These are phyloP conservation scores for Carposina sasakii DNA, from an alignment of 1,140 invertebrate genomes.

Conservation along the genomic window DNA sequence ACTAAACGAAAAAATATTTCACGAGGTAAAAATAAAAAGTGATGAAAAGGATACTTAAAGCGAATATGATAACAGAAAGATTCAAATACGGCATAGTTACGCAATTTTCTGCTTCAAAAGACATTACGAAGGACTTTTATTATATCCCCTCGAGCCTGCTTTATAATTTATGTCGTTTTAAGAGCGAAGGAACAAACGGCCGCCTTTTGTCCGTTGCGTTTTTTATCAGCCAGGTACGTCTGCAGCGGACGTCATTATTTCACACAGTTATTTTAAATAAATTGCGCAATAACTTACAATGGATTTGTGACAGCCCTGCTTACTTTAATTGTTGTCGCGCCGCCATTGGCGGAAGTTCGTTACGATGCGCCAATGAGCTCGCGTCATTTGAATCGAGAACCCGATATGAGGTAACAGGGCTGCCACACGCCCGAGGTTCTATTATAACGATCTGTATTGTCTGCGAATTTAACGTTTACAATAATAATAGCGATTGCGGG, in stretches of 20 bases:
- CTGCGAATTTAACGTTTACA: slow-evolving; percentile 30
- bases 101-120: slow-evolving; percentile 28
- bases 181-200: slow-evolving; percentile 30
- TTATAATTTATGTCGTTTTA: slow-evolving; percentile 31
- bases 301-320: slow-evolving; percentile 24
- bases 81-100: slow-evolving; percentile 24
- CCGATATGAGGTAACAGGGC: slow-evolving; percentile 21
- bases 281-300: slow-evolving; percentile 25
- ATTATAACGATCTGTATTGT: slow-evolving; percentile 45
- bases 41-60: background rate
- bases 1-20: too few species aligned
- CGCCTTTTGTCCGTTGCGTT: slow-evolving; percentile 27
- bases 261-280: slow-evolving; percentile 20
- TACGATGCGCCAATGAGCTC: slow-evolving; percentile 32
- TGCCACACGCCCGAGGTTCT: slow-evolving; percentile 23
- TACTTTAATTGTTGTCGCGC: slow-evolving; percentile 27
- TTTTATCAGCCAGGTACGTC: slow-evolving; percentile 22
- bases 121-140: slow-evolving; percentile 26
- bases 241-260: slow-evolving; percentile 32
- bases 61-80: slow-evolving; percentile 12
- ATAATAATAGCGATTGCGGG: slow-evolving; percentile 11
- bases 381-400: slow-evolving; percentile 33
- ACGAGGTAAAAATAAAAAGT: background rate
- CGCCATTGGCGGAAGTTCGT: slow-evolving; percentile 38
- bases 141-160: slow-evolving; percentile 16